Base-by-base conservation (phyloP, 1,140 invertebrate genomes). In the Drosophila burlai region DNA sequence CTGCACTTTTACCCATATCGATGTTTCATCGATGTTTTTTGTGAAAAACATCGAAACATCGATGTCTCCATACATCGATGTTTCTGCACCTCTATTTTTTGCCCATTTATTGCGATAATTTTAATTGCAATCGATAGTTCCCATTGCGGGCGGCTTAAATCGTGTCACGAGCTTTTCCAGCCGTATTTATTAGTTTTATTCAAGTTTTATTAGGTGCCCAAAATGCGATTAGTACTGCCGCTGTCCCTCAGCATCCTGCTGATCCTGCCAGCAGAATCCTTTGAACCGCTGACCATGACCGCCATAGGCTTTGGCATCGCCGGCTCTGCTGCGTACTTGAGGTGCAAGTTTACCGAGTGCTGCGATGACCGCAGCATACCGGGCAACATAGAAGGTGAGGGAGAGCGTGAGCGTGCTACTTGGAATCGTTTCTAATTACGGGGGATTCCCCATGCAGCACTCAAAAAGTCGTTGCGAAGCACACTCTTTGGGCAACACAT, bases 401-500 rank as follows among this genome's bases (percentile, higher is more conserved):
- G 11, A 2, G 21, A 2, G 21, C 18, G 6, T 3, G 10, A 24
- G 6, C 5, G 10, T 15, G 11, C 15, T 10, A 36, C 10, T 21
- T 43, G 24, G 24, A 9, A 13, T 38, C 0, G 3, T 21, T 36
- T 15, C 10, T 4, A 11, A 24, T 26, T 40, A 16, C 2, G 5
- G 13, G 11, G 21, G 11, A 40, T 24, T 82, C 59, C 75, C 80
- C 38, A 54, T 93, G 18, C 16, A 83, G 95, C 64, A 11, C 78
- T 95, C 24, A 34, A 83, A 38, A 0, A 3, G 0, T 54, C 60
- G 2, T 31, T 95, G 8, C 13, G 78, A 2, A 6, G 62, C 0
- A 84, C 92, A 3, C 68, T 97, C 40, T 96, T 94, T 92, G 96
- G 96, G 0, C 96, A 97, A 86, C 95, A 96, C 52, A 94, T 97